Evolutionary conservation across 2,797 vertebrate genomes (phyloP), one percentile per base, ranked within the genome.

Genomic region (Cyprinodon diabolis): DNA sequence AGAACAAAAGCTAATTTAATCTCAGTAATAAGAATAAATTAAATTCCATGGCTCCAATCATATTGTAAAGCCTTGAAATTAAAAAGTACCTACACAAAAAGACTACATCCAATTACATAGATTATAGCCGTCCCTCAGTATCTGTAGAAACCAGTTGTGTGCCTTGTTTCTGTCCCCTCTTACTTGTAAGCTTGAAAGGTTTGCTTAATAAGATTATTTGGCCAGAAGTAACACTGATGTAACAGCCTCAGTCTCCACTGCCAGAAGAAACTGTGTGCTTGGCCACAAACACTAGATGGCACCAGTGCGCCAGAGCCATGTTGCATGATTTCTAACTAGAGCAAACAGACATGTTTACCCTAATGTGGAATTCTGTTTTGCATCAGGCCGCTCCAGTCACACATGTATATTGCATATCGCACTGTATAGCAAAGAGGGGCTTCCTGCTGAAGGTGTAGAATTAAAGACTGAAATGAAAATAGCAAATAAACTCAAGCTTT

Each of bases 241-340:
- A 45, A 2, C 63, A 55, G 21, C 48, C 15, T 17, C 0, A 67
- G 9, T 19, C 19, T 40, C 0, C 55, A 30, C 11, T 56, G 40
- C 25, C 83, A 72, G 70, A 54, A 49, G 2, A 68, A 72, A 6
- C 54, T 56, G 56, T 72, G 37, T 35, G 19, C 72, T 65, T 37
- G 54, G 75, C 66, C 45, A 23, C 17, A 69, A 85, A 69, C 91
- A 91, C 88, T 87, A 93, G 92, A 89, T 92, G 92, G 92, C 91
- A 91, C 89, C 89, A 91, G 71, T 76, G 87, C 23, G 83, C 78
- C 81, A 84, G 72, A 81, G 35, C 30, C 63, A 0, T 43, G 8
- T 6, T 40, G 14, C 35, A 45, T 21, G 37, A 70, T 15, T n/a
- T 78, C 47, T 75, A 35, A 82, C 71, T 23, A 40, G 56, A 55